These are phyloP conservation scores for Clitarchus hookeri DNA, from an alignment of 2,888 invertebrate genomes.

Conservation along the genomic window DNA sequence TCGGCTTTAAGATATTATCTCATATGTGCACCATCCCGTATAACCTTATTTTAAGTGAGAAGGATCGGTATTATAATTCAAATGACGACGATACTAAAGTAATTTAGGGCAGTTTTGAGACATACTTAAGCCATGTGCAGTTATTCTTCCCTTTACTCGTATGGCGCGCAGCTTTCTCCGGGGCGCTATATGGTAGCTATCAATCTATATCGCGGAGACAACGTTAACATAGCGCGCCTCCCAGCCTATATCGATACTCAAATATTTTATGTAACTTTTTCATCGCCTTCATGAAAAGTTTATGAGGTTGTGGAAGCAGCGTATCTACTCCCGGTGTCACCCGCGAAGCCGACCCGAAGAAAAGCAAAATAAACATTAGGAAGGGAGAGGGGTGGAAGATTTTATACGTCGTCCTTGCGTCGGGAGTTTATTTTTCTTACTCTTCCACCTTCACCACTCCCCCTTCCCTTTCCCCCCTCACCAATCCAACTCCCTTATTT, in stretches of 20 bases:
- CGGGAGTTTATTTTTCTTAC: constrained; percentile 1
- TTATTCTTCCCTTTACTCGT: neutral
- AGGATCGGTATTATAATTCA: neutral
- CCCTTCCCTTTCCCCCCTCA: neutral
- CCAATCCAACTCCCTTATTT: neutral
- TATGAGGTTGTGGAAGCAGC: neutral
- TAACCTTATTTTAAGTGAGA: neutral
- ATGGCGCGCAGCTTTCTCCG: neutral
- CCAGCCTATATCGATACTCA: neutral
- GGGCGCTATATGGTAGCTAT: neutral
- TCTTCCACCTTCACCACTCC: neutral
- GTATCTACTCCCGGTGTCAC: constrained; percentile 1
- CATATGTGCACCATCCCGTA: neutral
- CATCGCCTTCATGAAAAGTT: constrained; percentile 14
- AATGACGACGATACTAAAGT: neutral
- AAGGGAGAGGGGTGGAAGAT: neutral
- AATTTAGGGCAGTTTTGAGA: no score
- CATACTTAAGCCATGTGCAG: neutral
- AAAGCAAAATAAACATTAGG: neutral
- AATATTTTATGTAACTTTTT: constrained; percentile 8
- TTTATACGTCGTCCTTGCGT: neutral
- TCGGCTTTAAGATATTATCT: no score
- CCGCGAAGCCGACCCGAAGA: neutral
- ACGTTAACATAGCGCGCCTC: neutral
- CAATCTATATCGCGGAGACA: neutral